Percentiles rank a stretch among this genome's conserved stretches.
phyloP scores from a whole-genome alignment of 2,888 invertebrate species.

The Andrena flavipes region DNA sequence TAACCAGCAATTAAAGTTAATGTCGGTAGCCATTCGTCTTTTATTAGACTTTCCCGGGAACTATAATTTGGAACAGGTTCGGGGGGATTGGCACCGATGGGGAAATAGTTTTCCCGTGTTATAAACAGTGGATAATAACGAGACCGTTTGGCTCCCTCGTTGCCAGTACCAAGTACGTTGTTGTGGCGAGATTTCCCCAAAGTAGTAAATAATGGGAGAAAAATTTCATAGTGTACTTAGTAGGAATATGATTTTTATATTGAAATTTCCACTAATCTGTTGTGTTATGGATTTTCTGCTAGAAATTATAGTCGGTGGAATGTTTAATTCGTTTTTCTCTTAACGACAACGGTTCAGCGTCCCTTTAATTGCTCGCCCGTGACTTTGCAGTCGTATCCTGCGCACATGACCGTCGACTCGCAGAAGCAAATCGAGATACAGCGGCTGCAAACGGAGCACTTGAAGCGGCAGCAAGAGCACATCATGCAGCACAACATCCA shows the following conservation, averaged over 20 bases:
- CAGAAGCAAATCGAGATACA: constrained; percentile 91
- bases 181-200: too few relatives aligned
- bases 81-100: not conserved
- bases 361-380: constrained; percentile 63
- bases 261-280: not conserved
- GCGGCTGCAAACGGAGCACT: constrained; percentile 89
- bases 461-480: constrained; percentile 88
- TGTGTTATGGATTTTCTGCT: not conserved
- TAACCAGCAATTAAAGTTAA: constrained; percentile 44
- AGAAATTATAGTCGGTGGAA: not conserved
- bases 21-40: constrained; percentile 10
- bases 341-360: constrained; percentile 3
- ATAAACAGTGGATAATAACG: not conserved
- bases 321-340: not conserved
- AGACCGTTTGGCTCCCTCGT: not conserved
- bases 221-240: not conserved
- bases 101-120: not conserved
- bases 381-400: constrained; percentile 81
- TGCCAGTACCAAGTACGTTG: not conserved
- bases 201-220: not conserved
- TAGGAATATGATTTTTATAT: constrained; percentile 1
- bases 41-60: constrained; percentile 42
- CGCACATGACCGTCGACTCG: constrained; percentile 85
- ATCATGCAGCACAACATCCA: constrained; percentile 87
- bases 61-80: constrained; percentile 36